These are phyloP conservation scores for Vireo altiloquus DNA, from an alignment of 2,113 vertebrate species.

Conservation along the genomic window DNA sequence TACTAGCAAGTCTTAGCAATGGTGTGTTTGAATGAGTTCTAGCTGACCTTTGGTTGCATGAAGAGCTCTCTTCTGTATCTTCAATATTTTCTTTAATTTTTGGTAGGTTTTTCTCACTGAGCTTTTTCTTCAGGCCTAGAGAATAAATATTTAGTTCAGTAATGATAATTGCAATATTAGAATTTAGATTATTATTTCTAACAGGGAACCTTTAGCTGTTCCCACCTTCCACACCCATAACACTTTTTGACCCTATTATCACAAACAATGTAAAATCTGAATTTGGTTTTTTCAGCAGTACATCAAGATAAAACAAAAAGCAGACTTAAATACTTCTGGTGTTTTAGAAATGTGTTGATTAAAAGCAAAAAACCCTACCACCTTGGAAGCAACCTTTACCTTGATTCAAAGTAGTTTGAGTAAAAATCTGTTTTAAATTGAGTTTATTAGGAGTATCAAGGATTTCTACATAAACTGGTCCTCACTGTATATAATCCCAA, in stretches of 20 bases:
- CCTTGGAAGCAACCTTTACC: background rate
- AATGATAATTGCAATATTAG: background rate
- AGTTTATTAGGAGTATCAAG: background rate
- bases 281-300: background rate
- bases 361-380: background rate
- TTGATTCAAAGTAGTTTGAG: background rate
- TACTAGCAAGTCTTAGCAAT: fast-evolving
- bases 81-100: conserved; percentile 59
- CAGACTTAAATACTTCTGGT: background rate
- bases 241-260: background rate
- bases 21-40: background rate
- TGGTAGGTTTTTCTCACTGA: background rate
- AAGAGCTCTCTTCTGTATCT: background rate
- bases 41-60: conserved; percentile 37
- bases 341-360: background rate
- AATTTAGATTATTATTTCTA: background rate
- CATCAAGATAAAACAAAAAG: background rate
- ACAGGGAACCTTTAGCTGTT: background rate
- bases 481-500: background rate
- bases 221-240: background rate
- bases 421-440: background rate
- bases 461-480: background rate
- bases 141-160: background rate
- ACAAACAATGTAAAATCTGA: background rate
- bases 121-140: conserved; percentile 4